These are phyloP conservation scores for Riparia riparia DNA, from an alignment of 2,113 vertebrate species.

Conservation along the genomic window DNA sequence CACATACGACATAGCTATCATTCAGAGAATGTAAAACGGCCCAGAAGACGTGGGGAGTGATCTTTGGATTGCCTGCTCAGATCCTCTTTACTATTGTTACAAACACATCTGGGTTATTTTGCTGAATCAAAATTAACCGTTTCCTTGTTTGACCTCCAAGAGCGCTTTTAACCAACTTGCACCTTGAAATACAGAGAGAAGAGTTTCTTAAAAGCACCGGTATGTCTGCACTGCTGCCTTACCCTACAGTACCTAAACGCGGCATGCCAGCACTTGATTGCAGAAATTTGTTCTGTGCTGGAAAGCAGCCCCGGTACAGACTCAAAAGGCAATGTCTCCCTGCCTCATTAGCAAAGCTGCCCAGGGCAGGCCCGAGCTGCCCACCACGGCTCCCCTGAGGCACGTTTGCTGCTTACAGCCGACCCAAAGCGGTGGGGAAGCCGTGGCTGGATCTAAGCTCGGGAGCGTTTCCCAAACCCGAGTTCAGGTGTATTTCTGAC, in stretches of 20 bases:
- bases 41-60: not conserved
- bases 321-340: not conserved
- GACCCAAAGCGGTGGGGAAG: not conserved
- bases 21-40: not conserved
- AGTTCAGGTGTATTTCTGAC: not conserved
- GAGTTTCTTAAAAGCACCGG: not conserved
- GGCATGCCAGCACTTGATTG: not conserved
- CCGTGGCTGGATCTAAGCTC: not conserved
- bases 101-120: not conserved
- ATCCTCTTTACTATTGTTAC: not conserved
- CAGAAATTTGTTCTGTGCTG: not conserved
- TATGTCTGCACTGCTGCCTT: not conserved
- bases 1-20: fast-evolving
- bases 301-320: not conserved
- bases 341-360: not conserved
- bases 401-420: not conserved
- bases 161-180: not conserved
- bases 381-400: fast-evolving
- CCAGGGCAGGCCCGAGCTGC: not conserved
- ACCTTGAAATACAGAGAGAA: not conserved
- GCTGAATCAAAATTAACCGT: not conserved
- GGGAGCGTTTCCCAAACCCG: fast-evolving
- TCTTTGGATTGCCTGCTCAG: not conserved
- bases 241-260: not conserved
- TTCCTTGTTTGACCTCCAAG: not conserved